A percentile compares a stretch with the other conserved stretches of the same genome.
These are phyloP conservation scores for Argentina silus DNA, from an alignment of 2,797 vertebrate species.

Conservation along the genomic window DNA sequence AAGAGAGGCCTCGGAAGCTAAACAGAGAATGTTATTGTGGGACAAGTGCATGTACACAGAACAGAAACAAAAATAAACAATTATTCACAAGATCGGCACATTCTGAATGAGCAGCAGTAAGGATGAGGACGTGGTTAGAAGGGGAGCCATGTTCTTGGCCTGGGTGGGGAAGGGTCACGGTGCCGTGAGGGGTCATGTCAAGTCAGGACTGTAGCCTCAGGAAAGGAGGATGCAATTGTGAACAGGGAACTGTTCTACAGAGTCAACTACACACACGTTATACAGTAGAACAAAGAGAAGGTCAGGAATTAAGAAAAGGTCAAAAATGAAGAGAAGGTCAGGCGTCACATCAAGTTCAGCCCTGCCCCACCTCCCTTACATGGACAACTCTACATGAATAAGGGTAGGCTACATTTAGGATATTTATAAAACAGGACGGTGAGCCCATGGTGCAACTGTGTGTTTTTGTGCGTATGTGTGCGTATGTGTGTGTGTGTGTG, in stretches of 20 bases:
- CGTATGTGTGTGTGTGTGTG: not conserved
- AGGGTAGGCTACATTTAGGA: slow-evolving; percentile 2
- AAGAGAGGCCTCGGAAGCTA: not conserved
- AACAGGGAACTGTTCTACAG: not conserved
- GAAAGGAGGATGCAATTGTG: not conserved
- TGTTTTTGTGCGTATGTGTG: too few relatives aligned
- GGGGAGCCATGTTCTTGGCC: not conserved
- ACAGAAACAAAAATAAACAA: not conserved
- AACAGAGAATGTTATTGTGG: not conserved
- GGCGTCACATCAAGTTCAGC: not conserved
- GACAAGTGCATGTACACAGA: not conserved
- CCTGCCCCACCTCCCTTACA: not conserved
- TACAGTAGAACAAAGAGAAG: not conserved
- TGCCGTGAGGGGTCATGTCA: not conserved
- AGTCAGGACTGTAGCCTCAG: not conserved
- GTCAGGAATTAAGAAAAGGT: not conserved
- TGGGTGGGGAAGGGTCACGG: not conserved
- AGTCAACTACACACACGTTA: not conserved
- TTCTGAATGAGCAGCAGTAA: not conserved
- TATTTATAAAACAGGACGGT: not conserved
- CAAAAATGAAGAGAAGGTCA: not conserved
- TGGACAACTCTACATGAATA: slow-evolving; percentile 3
- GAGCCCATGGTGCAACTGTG: not conserved
- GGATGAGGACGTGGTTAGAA: not conserved
- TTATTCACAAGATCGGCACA: not conserved